Evolutionary conservation across 2,888 invertebrate species (phyloP), one percentile per base, ranked within the genome.

Genomic region (Callyntrura sp.): DNA sequence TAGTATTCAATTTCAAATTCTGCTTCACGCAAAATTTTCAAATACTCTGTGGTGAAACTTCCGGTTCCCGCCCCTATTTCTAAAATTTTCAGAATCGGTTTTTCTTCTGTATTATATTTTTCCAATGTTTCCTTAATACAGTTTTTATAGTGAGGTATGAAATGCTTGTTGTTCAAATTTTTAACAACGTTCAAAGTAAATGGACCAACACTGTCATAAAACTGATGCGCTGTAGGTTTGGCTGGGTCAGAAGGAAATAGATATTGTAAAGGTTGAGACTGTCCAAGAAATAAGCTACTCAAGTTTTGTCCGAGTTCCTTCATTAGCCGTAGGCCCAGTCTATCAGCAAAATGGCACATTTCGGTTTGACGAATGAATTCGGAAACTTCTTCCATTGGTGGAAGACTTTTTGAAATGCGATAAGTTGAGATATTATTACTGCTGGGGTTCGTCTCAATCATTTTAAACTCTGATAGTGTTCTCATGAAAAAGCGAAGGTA

Each of bases 231-330:
- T 9, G 2, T 9, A 23, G 81, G 35, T 43, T 81, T 81, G 5
- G 20, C 8, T 5, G 51, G 11, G 25, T 68, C 90, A 28, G 90
- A 84, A 8, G 84, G 84, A 35, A 85, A 85, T 2, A 85, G 76
- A 11, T 17, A 14, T 0, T 5, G 6, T 5, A 85, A 25, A 6
- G 57, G 20, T 8, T 28, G 12, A 0, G 8, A n/a, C n/a, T 57
- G 57, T 14, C 76, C 85, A 2, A 17, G 2, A 6, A 85, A 51
- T 4, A 60, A 45, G 5, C 60, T 45, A 43, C n/a, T 2, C 45
- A 85, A 62, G 20, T 43, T 4, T 0, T 35, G 12, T 17, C 76
- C 88, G 14, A 90, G 20, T 9, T 84, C 65, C 0, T 8, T 12
- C 0, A 35, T 45, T n/a, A 78, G 11, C 23, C 43, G 45, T 45